A percentile compares a stretch with the other conserved stretches of the same genome.
These are phyloP conservation scores for Phrynosoma platyrhinos DNA, from an alignment of 2,113 vertebrate species.

Conservation along the genomic window DNA sequence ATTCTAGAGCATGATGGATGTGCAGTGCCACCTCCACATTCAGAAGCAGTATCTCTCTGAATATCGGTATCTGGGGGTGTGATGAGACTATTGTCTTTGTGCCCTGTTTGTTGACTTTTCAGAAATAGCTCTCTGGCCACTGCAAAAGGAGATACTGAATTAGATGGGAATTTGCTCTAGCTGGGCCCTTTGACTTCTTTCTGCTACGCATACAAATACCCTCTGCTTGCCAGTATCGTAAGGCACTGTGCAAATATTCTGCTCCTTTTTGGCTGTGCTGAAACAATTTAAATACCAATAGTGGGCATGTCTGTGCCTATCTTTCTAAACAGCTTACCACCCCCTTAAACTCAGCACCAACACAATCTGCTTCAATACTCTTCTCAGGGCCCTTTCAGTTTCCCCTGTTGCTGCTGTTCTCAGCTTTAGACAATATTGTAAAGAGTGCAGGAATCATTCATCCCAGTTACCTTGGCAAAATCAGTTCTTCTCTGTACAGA, in stretches of 20 bases:
- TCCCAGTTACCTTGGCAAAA: neutral
- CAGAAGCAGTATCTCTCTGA: no score
- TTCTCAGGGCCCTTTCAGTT: neutral
- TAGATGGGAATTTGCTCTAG: neutral
- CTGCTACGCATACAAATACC: no score
- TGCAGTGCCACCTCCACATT: no score
- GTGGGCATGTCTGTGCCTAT: neutral
- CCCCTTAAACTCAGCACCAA: neutral
- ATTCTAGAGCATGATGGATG: no score
- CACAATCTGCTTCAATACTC: no score
- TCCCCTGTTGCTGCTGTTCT: neutral
- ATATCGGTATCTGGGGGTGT: accelerated
- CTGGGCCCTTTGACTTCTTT: no score
- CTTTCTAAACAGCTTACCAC: neutral
- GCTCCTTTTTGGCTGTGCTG: neutral
- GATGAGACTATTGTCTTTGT: neutral
- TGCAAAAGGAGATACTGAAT: neutral
- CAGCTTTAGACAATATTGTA: neutral
- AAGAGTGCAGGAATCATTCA: neutral
- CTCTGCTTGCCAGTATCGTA: neutral
- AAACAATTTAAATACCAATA: neutral
- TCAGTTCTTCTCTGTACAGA: neutral
- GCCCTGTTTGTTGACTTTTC: neutral
- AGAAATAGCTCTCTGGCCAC: neutral
- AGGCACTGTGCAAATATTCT: neutral